Conservation (phyloP, 2,888 invertebrate species). For the Pollenia griseotomentosa region DNA sequence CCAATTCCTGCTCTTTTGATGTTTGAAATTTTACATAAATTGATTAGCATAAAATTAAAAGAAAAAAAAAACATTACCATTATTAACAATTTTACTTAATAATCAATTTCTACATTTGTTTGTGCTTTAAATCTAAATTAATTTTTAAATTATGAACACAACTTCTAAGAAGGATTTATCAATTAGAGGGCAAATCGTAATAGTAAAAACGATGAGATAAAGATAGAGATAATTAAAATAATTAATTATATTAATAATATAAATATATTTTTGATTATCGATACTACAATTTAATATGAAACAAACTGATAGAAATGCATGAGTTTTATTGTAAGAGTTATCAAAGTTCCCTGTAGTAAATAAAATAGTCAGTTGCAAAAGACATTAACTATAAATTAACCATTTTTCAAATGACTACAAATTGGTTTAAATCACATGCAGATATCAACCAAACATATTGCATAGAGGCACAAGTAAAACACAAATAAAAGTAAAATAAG, state of each 20-base stretch:
- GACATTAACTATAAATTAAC: no score
- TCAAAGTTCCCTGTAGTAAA: no score
- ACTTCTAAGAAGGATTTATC: slow-evolving; percentile 6
- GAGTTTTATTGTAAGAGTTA: not conserved
- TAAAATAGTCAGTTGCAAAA: no score
- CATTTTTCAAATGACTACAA: no score
- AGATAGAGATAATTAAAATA: slow-evolving; percentile 59
- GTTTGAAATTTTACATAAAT: not conserved
- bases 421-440: no score
- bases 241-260: slow-evolving; percentile 62
- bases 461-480: no score
- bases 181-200: slow-evolving; percentile 4
- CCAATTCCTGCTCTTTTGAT: not conserved
- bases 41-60: slow-evolving; percentile 6
- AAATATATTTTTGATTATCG: slow-evolving; percentile 57
- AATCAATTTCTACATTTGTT: slow-evolving; percentile 17
- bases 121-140: no score
- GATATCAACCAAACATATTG: no score
- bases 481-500: no score
- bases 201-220: slow-evolving; percentile 13
- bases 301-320: slow-evolving; percentile 2
- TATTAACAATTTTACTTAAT: not conserved
- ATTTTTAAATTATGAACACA: not conserved
- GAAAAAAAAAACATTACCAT: not conserved
- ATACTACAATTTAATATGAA: slow-evolving; percentile 22